Evolutionary conservation across 2,888 invertebrate genomes (phyloP).

Genomic region (Calliopum simillimum): DNA sequence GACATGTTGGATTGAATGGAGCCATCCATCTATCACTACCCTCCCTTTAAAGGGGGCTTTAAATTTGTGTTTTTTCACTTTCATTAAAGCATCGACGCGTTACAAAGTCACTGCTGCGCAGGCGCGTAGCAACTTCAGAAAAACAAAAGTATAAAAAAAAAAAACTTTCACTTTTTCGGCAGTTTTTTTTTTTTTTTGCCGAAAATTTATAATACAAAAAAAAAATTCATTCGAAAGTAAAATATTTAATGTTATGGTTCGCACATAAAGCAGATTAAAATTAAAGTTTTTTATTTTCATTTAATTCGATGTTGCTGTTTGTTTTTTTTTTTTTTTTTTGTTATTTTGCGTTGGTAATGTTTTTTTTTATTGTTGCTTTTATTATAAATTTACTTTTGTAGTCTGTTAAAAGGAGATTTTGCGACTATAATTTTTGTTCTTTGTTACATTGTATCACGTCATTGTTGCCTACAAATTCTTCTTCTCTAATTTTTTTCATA

Average conservation of each 20-base stretch:
- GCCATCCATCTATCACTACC: no score
- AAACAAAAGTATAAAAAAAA: background rate
- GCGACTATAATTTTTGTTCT: background rate
- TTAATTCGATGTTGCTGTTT: no score
- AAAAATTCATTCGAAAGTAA: conserved; percentile 49
- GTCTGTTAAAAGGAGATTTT: background rate
- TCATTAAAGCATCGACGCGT: conserved; percentile 6
- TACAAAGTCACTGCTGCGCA: background rate
- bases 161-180: conserved; percentile 26
- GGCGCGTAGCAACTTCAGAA: background rate
- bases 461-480: background rate
- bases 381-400: no score
- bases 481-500: no score
- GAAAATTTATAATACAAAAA: conserved; percentile 30
- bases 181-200: conserved; percentile 24
- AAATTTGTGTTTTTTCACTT: background rate
- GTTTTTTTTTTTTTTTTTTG: no score
- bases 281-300: conserved; percentile 41
- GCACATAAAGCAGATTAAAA: conserved; percentile 44
- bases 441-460: conserved; percentile 3
- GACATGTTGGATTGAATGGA: no score
- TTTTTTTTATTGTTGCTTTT: no score
- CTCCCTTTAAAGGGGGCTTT: no score
- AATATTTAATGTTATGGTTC: conserved; percentile 41
- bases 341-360: no score